phyloP scores from a whole-genome alignment of 2,888 invertebrate genomes.

The Orthosia gracilis region DNA sequence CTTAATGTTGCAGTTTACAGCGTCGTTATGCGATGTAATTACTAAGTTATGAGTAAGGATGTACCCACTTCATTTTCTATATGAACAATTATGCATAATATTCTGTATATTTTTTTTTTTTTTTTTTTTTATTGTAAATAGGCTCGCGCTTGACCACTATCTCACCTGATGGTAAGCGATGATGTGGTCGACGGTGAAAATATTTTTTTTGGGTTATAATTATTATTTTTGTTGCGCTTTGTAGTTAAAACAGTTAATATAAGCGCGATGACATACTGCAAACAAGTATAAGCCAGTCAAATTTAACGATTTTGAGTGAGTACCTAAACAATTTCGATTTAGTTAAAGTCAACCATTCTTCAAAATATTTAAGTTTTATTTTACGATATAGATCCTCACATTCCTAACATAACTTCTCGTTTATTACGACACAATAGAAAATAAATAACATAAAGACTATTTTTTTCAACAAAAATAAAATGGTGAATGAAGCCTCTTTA shows the following conservation, averaged over 20 bases:
- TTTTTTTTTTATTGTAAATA: too few relatives aligned
- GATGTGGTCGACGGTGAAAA: too few relatives aligned
- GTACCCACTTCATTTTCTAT: neutral
- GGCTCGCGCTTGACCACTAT: too few relatives aligned
- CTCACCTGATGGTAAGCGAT: too few relatives aligned
- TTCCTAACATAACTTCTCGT: neutral
- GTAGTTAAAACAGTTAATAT: neutral
- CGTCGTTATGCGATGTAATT: constrained; percentile 39
- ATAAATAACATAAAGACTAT: constrained; percentile 53
- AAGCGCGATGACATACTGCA: neutral
- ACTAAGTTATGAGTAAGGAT: constrained; percentile 10
- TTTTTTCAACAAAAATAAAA: constrained; percentile 66
- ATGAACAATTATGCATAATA: neutral
- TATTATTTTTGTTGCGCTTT: neutral
- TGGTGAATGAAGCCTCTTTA: constrained; percentile 62
- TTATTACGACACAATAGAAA: constrained; percentile 45
- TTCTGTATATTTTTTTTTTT: too few relatives aligned
- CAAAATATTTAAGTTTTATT: neutral
- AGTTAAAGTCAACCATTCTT: neutral
- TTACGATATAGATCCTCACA: neutral
- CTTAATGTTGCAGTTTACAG: constrained; percentile 29
- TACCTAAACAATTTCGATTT: too few relatives aligned
- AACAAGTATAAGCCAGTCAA: neutral
- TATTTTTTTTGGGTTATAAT: too few relatives aligned
- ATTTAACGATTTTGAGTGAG: neutral